phyloP scores from a whole-genome alignment of 2,888 invertebrate species.

The Volucella zonaria region DNA sequence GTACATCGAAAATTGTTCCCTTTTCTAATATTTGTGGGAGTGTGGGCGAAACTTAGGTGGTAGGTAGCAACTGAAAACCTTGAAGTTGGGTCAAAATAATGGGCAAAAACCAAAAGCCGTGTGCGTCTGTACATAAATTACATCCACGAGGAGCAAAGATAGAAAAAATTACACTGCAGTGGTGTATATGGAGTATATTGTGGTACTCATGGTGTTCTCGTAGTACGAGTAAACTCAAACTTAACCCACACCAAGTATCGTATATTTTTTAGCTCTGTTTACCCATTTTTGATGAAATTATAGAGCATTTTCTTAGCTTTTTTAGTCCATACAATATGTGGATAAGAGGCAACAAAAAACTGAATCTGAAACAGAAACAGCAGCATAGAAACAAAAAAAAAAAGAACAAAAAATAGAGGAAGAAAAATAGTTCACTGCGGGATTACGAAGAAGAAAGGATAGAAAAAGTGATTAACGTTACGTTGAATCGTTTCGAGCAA shows the following conservation, averaged over 20 bases:
- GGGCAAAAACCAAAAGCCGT: constrained; percentile 3
- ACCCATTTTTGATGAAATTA: constrained; percentile 59
- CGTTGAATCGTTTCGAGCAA: constrained; percentile 51
- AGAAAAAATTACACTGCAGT: not conserved
- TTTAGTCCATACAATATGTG: constrained; percentile 16
- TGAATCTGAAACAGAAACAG: no score
- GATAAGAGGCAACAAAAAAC: not conserved
- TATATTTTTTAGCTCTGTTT: constrained; percentile 35
- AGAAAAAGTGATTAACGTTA: constrained; percentile 54
- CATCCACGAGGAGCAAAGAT: not conserved
- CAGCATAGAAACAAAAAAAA: not conserved
- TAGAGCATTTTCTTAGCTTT: constrained; percentile 45
- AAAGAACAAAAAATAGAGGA: not conserved
- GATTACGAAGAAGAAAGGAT: constrained; percentile 22
- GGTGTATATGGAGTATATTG: not conserved
- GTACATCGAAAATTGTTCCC: constrained; percentile 4
- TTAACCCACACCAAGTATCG: not conserved
- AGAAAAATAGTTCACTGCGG: constrained; percentile 51
- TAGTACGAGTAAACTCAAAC: not conserved
- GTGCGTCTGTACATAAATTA: constrained; percentile 17
- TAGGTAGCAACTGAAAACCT: constrained; percentile 1
- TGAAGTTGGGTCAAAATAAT: constrained; percentile 26
- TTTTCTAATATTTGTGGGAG: not conserved
- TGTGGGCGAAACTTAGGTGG: not conserved
- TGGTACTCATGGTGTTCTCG: not conserved